A percentile compares a stretch with the other conserved stretches of the same genome.
Evolutionary conservation across 1,140 invertebrate species (phyloP).

Genomic region (Ruditapes philippinarum): DNA sequence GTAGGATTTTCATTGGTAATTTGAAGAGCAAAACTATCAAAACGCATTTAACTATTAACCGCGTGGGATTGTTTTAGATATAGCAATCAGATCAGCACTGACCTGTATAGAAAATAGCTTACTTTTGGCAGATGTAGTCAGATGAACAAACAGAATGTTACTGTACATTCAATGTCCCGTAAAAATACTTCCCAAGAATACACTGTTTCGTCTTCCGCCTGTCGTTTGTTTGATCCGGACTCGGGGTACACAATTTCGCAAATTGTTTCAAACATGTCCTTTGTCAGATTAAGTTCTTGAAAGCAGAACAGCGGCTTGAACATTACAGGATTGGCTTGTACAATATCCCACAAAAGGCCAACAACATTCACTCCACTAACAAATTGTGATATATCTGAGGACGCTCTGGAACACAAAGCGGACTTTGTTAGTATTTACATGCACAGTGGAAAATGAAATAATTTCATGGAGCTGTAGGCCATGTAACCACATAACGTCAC

Average conservation of each 20-base stretch:
- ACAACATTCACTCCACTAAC: background rate
- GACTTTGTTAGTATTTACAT: no score
- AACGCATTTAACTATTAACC: no score
- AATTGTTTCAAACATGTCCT: background rate
- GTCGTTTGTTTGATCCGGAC: background rate
- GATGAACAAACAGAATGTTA: no score
- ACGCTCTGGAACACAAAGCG: background rate
- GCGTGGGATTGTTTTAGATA: no score
- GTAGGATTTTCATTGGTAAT: no score
- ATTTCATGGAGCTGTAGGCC: no score
- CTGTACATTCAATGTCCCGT: slow-evolving; percentile 44
- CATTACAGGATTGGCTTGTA: background rate
- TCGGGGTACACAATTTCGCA: background rate
- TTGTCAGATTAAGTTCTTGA: background rate
- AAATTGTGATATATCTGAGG: background rate
- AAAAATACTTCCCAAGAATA: slow-evolving; percentile 30
- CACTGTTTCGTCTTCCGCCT: slow-evolving; percentile 15
- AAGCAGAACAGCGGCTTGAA: background rate
- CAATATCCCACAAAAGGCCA: background rate
- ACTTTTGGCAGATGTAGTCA: no score
- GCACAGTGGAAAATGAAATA: no score
- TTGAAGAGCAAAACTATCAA: no score
- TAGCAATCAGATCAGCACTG: no score
- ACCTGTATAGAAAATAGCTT: no score
- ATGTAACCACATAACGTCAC: no score